Base-by-base conservation (phyloP, 2,113 vertebrate genomes). In the Corythornis madagascariensis region DNA sequence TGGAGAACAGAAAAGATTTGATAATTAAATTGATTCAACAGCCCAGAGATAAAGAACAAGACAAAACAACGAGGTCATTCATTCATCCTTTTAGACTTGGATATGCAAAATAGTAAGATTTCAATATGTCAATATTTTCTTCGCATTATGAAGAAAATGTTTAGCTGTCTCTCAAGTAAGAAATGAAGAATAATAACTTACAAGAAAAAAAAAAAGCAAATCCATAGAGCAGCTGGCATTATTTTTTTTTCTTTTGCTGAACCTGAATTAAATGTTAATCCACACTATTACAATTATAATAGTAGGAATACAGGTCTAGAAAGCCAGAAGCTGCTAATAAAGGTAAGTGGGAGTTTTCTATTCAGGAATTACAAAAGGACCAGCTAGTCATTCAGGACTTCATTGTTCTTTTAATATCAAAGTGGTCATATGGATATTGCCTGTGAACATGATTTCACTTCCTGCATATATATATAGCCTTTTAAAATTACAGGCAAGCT, bases 1-100 rank as follows among this genome's bases (percentile, higher is more conserved):
- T 81, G 48, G 40, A 65, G 64, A 65, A 21, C 3, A 60, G 35
- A 71, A 65, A 61, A 24, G 67, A 79, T 83, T 59, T 7, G 24
- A 64, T 77, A 92, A 91, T 91, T 88, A 91, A 87, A 92, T 84
- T 22, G 10, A 42, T 92, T 86, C 92, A 76, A 86, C 94, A 64
- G 71, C 35, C 67, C 0, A 4, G 73, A 92, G 67, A 69, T 65
- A 90, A 92, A 72, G 64, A 92, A 88, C 71, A 89, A 38, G 59
- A 73, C 11, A 73, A 61, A 90, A 78, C 38, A 86, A 24, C 1
- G n/a, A 92, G 64, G 43, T 45, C 66, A 63, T 79, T 55, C 17
- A 80, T 50, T 83, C 55, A 72, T 78, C 19, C 48, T 88, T 86
- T 88, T 88, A 87, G 42, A 76, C 64, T 86, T 56, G 52, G 52